Conservation (phyloP, 2,113 vertebrate genomes). For the Neolamprologus caudopunctatus region DNA sequence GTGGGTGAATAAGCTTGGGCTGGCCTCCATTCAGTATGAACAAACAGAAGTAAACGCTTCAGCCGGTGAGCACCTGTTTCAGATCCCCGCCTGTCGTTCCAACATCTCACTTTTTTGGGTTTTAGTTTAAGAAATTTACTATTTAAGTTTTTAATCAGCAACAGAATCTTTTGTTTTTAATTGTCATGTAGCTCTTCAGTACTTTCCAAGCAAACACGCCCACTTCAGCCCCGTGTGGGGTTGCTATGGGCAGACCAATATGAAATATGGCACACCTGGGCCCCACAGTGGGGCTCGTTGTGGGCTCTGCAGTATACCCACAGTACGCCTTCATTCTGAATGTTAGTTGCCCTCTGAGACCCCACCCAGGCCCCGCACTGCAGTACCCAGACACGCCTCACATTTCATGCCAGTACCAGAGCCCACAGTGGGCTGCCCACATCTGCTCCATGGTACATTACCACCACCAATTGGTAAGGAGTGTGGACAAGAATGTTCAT, state of each 20-base stretch:
- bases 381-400: background rate
- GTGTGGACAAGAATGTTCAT: background rate
- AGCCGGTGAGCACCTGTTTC: constrained; percentile 39
- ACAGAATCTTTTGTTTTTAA: background rate
- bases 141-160: background rate
- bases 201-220: background rate
- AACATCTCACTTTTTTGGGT: background rate
- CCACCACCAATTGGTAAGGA: fast-evolving
- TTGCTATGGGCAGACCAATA: fast-evolving
- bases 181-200: background rate
- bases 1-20: constrained; percentile 91
- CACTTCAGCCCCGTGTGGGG: background rate
- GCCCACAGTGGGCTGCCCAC: background rate
- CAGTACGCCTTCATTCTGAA: background rate
- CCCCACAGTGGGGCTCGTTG: background rate
- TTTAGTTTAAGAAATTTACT: background rate
- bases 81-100: fast-evolving
- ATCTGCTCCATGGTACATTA: background rate
- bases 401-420: background rate
- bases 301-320: fast-evolving
- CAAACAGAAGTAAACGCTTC: constrained; percentile 22
- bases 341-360: background rate
- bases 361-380: fast-evolving
- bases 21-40: constrained; percentile 80
- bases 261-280: background rate